These are phyloP conservation scores for Dryocosmus kuriphilus DNA, from an alignment of 2,888 invertebrate species.

Conservation along the genomic window DNA sequence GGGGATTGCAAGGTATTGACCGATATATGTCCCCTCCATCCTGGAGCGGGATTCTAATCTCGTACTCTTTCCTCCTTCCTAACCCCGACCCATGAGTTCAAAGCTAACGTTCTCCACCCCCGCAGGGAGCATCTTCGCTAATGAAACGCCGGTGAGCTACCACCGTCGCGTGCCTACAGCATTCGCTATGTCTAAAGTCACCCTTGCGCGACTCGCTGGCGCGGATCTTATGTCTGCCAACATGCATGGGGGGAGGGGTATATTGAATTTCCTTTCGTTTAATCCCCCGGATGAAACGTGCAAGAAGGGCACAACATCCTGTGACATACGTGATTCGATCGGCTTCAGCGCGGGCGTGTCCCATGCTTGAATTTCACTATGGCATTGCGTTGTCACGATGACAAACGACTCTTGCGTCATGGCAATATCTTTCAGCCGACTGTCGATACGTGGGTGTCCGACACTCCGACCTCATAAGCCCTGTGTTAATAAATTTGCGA, in stretches of 20 bases:
- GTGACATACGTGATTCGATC: slow-evolving; percentile 37
- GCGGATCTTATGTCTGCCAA: slow-evolving; percentile 48
- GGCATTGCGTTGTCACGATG: slow-evolving; percentile 16
- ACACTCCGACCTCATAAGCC: slow-evolving; percentile 5
- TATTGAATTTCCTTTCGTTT: slow-evolving; percentile 70
- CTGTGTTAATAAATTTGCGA: slow-evolving; percentile 10
- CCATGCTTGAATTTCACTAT: slow-evolving; percentile 1
- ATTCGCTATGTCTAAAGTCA: slow-evolving; percentile 66
- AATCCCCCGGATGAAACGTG: slow-evolving; percentile 26
- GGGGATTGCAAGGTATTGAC: slow-evolving; percentile 63
- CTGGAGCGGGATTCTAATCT: slow-evolving; percentile 74
- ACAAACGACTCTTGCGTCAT: slow-evolving; percentile 12
- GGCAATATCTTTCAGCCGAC: slow-evolving; percentile 15
- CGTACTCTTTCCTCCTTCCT: slow-evolving; percentile 64
- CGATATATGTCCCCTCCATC: slow-evolving; percentile 65
- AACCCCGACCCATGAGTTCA: slow-evolving; percentile 57
- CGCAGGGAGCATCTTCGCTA: slow-evolving; percentile 76
- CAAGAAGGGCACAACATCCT: slow-evolving; percentile 24
- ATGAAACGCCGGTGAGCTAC: slow-evolving; percentile 77
- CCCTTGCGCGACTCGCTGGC: slow-evolving; percentile 61
- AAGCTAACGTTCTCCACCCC: slow-evolving; percentile 65
- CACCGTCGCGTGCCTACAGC: slow-evolving; percentile 74
- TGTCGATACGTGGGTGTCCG: slow-evolving; percentile 18
- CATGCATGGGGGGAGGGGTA: slow-evolving; percentile 57
- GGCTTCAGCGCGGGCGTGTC: slow-evolving; percentile 18